phyloP scores from a whole-genome alignment of 2,797 vertebrate species.

The Myotis vivesi region DNA sequence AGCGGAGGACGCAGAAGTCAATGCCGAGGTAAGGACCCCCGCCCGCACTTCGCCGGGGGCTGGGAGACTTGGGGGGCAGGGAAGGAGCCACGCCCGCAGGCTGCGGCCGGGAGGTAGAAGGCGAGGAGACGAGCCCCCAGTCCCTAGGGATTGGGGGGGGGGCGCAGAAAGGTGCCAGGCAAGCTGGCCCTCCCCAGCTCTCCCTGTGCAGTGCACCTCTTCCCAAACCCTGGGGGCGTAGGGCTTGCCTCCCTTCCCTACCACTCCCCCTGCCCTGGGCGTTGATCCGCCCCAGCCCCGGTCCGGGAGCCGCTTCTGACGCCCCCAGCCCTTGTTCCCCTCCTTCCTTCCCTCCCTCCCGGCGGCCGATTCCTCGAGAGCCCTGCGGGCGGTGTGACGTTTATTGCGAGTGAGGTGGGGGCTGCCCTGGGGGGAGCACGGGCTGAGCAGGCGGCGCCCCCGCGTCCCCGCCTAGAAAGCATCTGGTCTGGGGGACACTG shows the following conservation, averaged over 20 bases:
- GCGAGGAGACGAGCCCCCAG: not conserved
- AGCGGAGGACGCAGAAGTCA: slow-evolving; percentile 68
- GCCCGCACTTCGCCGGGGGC: not conserved
- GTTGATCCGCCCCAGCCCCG: not conserved
- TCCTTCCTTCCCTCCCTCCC: not conserved
- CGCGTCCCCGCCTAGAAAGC: not conserved
- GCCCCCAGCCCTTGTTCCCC: not conserved
- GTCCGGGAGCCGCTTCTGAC: not conserved
- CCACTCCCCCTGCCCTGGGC: not conserved
- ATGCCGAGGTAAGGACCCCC: slow-evolving; percentile 75
- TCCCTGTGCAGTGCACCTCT: not conserved
- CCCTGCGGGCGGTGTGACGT: not conserved
- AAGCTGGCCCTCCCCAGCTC: not conserved
- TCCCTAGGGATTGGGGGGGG: not conserved
- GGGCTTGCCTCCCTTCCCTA: not conserved
- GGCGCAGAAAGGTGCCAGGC: not conserved
- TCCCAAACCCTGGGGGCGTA: not conserved
- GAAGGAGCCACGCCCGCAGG: not conserved
- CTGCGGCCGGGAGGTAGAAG: not conserved
- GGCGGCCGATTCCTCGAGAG: slow-evolving; percentile 72
- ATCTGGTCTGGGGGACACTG: not conserved
- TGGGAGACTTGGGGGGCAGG: not conserved
- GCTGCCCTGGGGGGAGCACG: not conserved
- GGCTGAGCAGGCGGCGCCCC: not conserved
- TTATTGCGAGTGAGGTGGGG: slow-evolving; percentile 27